Evolutionary conservation across 2,888 invertebrate species (phyloP), one percentile per base, ranked within the genome.

Genomic region (Zaprionus bogoriensis): DNA sequence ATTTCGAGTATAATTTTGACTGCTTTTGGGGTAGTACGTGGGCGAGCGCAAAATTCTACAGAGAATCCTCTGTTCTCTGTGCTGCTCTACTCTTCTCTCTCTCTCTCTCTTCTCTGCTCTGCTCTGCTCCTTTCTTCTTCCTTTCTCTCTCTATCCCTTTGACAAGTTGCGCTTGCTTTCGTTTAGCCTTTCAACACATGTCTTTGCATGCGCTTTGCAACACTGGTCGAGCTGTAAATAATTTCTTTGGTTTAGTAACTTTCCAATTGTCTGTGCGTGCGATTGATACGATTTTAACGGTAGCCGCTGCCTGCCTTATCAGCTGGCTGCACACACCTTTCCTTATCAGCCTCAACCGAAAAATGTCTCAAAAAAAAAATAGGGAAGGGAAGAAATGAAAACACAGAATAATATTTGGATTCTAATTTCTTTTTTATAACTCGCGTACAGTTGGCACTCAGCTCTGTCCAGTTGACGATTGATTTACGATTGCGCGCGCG

Each of bases 1-100:
- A 91, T 91, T 88, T 90, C 90, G 88, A 90, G 90, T 88, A 90
- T 90, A 90, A 90, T 90, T 88, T 90, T 90, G 90, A 90, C 86
- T 74, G 86, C 69, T 89, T 89, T 90, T 84, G 75, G 54, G 62
- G 58, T 62, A 67, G 54, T 67, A 77, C 79, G 59, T 55, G 76
- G 80, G 59, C 76, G 70, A 73, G 81, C 64, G 74, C 64, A 72
- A 77, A 82, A 62, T 67, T 60, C 63, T 39, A 61, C 61, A 69
- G 67, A 60, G 63, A 51, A 45, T 20, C 41, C 2, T 4, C 10
- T 22, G 20, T 39, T 69, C 65, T 72, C 61, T 57, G 65, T 38
- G 30, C 41, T 48, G 41, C 58, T 47, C 22, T 27, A n/a, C 42
- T 25, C 44, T 39, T 7, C 3, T 30, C 25, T 23, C n/a, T 19